Base-by-base conservation (phyloP, 2,113 vertebrate species). In the Tenebrosternarchus preto region DNA sequence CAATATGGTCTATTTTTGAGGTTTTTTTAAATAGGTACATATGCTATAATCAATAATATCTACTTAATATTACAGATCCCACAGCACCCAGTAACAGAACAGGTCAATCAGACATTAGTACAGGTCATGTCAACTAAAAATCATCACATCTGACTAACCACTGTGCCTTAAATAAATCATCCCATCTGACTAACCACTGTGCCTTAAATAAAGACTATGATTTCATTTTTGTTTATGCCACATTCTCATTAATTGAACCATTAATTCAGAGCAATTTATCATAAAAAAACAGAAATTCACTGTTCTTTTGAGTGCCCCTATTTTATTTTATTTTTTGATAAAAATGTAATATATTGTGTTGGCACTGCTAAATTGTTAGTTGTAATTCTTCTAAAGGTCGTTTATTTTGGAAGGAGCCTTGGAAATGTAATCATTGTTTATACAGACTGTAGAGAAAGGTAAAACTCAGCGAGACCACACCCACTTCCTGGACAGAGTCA, bases 341-440 rank as follows among this genome's bases (percentile, higher is more conserved):
- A 77, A 63, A 83, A 78, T 79, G 69, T 86, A 80, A 88, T 84
- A 78, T 83, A 86, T 84, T 83, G 76, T 76, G 60, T 71, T 39
- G 43, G 63, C 64, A 73, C 71, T 76, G 73, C 81, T 83, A 81
- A 86, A 82, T 75, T 83, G 83, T 55, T 57, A 24, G 9, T 66
- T 73, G 88, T 83, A 71, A 78, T 85, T 75, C 31, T 79, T 88
- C 80, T 85, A 82, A 81, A 82, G 71, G 8, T 20, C 61, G 73
- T 1, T 19, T 11, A 74, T 80, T 80, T 85, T 64, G 70, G 71
- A 84, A 80, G 82, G 73, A 82, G 77, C 80, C 39, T 43, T 79
- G 82, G 77, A 84, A 88, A 88, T 73, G 82, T 84, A 88, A 88
- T 91, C 83, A 70, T 43, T 88, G 91, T 92, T 92, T 91, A 89